Evolutionary conservation across 1,140 invertebrate species (phyloP), one percentile per base, ranked within the genome.

Genomic region (Drosophila nigrodunni): DNA sequence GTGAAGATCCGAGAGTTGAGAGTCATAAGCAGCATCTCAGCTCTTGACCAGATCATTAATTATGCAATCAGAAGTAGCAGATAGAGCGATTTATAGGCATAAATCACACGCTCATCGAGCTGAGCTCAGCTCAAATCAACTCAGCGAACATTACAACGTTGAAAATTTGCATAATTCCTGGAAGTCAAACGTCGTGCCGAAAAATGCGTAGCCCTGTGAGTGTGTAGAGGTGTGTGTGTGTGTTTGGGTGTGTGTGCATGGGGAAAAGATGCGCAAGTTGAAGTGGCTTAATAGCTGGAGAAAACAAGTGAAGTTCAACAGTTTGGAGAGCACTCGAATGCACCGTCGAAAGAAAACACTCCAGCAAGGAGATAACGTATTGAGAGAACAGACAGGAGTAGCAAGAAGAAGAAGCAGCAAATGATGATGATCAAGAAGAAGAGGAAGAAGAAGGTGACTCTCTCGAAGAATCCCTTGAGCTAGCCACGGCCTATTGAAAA

Each of bases 291-390:
- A 88, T 88, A 88, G 83, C 85, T 88, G 85, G 83, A 82, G 83
- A 88, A 88, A 88, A 88, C 85, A 88, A 88, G 85, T 88, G 85
- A 89, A 88, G 85, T 88, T 88, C 85, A 88, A 89, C 85, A 88
- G 85, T 89, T 88, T 88, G 86, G 72, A 89, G 85, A 89, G 81
- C 85, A 89, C 85, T 89, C 78, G 74, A 88, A 75, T 71, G 73
- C 85, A 67, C 50, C 74, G 80, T 74, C 83, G 85, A 83, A 88
- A 77, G 80, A 76, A 85, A 86, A 88, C 85, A 88, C 83, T 88
- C 67, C 77, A 83, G 74, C 60, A 68, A 55, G 35, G 39, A 59
- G 62, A 52, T 54, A 60, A 47, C 18, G 34, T 3, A 39, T 30
- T 6, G 46, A 62, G 52, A 4, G 11, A 25, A 43, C 30, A 55